phyloP scores from a whole-genome alignment of 2,888 invertebrate genomes.

The Argyresthia albistria region DNA sequence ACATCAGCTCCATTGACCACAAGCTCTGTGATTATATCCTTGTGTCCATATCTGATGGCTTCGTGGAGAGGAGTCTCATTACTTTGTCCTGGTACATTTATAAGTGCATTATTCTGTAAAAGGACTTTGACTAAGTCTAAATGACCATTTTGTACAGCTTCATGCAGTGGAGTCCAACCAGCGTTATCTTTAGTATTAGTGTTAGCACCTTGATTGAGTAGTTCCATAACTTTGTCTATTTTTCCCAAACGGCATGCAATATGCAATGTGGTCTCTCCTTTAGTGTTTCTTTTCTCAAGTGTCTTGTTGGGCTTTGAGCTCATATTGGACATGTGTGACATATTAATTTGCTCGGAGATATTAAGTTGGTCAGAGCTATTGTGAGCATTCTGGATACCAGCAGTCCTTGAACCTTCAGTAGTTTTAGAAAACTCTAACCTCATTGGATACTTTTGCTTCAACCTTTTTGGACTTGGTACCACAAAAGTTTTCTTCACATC shows the following conservation, averaged over 20 bases:
- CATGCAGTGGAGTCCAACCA: slow-evolving; percentile 82
- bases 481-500: background rate
- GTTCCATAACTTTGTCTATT: slow-evolving; percentile 47
- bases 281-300: slow-evolving; percentile 72
- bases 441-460: background rate
- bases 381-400: background rate
- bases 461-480: background rate
- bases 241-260: slow-evolving; percentile 71
- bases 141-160: slow-evolving; percentile 74
- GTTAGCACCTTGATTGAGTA: slow-evolving; percentile 73
- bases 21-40: slow-evolving; percentile 68
- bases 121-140: slow-evolving; percentile 68
- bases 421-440: background rate
- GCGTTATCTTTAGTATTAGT: slow-evolving; percentile 78
- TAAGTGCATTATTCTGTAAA: slow-evolving; percentile 71
- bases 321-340: too few relatives aligned
- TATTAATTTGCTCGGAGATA: background rate
- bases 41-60: slow-evolving; percentile 63
- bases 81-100: slow-evolving; percentile 73
- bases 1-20: slow-evolving; percentile 71
- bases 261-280: slow-evolving; percentile 78
- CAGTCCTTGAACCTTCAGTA: background rate
- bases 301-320: slow-evolving; percentile 27
- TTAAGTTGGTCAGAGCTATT: background rate
- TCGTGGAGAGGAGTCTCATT: slow-evolving; percentile 80